Conservation (phyloP, 1,140 invertebrate species). For the Anastrepha obliqua region DNA sequence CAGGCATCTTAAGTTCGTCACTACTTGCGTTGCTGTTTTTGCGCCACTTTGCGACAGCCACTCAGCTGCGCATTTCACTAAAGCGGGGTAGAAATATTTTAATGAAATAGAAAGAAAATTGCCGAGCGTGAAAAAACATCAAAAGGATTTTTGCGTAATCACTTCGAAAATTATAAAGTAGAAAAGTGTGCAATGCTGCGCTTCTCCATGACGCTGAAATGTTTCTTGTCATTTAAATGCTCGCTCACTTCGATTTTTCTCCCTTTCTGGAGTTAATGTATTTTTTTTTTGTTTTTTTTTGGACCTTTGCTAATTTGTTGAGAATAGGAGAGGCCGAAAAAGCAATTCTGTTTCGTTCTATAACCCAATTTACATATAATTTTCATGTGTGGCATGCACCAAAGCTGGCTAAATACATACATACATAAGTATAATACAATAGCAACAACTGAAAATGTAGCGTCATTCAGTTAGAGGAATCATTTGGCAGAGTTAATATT, state of each 20-base stretch:
- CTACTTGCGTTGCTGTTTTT: not conserved
- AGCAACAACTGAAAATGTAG: too few relatives aligned
- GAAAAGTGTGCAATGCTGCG: slow-evolving; percentile 17
- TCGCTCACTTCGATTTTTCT: not conserved
- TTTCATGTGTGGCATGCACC: not conserved
- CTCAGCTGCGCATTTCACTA: not conserved
- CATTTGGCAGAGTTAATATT: too few relatives aligned
- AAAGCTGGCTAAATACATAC: too few relatives aligned
- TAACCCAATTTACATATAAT: not conserved
- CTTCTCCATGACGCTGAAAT: not conserved
- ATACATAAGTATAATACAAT: too few relatives aligned
- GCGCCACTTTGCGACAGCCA: not conserved
- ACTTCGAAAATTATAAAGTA: slow-evolving; percentile 42
- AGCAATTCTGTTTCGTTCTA: not conserved
- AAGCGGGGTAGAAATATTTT: not conserved
- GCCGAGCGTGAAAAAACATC: slow-evolving; percentile 44
- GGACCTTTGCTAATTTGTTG: not conserved
- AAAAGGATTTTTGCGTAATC: slow-evolving; percentile 47
- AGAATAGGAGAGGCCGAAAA: not conserved
- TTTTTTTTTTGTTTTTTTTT: not conserved
- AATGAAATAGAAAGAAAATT: slow-evolving; percentile 39
- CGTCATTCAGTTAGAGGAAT: too few relatives aligned
- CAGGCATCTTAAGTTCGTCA: not conserved
- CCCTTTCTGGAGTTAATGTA: not conserved
- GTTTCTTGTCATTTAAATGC: not conserved